Evolutionary conservation across 2,113 vertebrate genomes (phyloP).

Genomic region (Carassius auratus): DNA sequence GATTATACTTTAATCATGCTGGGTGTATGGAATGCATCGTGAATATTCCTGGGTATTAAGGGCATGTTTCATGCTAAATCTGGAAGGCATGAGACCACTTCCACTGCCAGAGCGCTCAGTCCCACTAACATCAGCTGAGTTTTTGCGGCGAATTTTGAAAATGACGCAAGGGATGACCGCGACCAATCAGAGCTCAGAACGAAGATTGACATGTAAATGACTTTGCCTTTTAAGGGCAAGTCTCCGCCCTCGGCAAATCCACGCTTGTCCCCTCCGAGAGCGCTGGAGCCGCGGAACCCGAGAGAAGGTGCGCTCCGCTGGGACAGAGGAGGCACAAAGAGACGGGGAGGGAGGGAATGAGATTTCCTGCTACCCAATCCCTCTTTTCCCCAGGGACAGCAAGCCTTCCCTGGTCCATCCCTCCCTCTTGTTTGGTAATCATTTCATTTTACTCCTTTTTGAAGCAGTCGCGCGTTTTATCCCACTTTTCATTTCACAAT

Average conservation of each 20-base stretch:
- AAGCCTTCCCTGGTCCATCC: conserved; percentile 72
- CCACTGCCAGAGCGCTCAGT: conserved; percentile 16
- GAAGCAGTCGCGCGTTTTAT: conserved; percentile 77
- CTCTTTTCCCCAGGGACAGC: conserved; percentile 74
- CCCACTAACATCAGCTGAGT: conserved; percentile 39
- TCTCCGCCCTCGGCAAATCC: conserved; percentile 64
- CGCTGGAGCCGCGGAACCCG: conserved; percentile 67
- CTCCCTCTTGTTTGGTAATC: conserved; percentile 80
- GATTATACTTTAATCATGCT: not conserved
- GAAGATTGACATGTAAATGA: conserved; percentile 60
- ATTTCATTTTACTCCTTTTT: conserved; percentile 82
- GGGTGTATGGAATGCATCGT: not conserved
- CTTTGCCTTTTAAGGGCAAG: conserved; percentile 65
- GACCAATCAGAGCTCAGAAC: conserved; percentile 64
- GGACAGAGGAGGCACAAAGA: conserved; percentile 76
- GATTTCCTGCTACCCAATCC: conserved; percentile 76
- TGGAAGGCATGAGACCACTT: not conserved
- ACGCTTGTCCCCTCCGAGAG: conserved; percentile 68
- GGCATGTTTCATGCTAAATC: not conserved
- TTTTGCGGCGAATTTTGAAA: conserved; percentile 58
- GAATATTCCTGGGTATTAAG: not conserved
- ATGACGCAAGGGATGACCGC: conserved; percentile 59
- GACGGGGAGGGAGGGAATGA: conserved; percentile 73
- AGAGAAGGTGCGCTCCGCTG: conserved; percentile 80
- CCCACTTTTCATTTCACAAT: conserved; percentile 77